Evolutionary conservation across 2,888 invertebrate genomes (phyloP), one percentile per base, ranked within the genome.

Genomic region (Eledona agricola): DNA sequence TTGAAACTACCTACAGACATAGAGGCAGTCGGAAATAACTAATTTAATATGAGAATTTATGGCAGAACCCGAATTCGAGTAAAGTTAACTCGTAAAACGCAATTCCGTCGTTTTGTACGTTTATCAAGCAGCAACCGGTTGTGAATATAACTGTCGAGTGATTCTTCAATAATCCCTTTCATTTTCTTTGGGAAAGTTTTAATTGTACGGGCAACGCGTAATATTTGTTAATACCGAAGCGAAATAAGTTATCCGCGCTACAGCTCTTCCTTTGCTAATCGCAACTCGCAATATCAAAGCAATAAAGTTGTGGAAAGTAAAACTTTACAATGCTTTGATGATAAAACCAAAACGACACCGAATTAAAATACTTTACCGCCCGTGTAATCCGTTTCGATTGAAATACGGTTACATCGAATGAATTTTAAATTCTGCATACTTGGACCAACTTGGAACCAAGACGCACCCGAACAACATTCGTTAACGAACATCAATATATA

Each of bases 401-500:
- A 69, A 70, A 69, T 66, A 66, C 65, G 64, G 69, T 66, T 66
- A 61, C 63, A 57, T 55, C 55, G 53, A 62, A 63, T 61, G 63
- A 65, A 65, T 65, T 63, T 62, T 62, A 62, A 65, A 65, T 58
- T 57, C 37, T 20, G 38, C 38, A 42, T 55, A 55, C 55, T 55
- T 55, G 37, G 51, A 43, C 31, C 28, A 53, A 47, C 11, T 34
- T 40, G 17, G 26, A 51, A 26, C 47, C 50, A 16, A 46, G 50
- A 42, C 53, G 52, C 43, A 22, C 42, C 62, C 57, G 64, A 68
- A 69, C 67, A 66, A 69, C 69, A 72, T 74, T 74, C 74, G 73
- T 73, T 75, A 75, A 75, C 73, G 75, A 75, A 75, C 75, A 75
- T 75, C 74, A 75, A 74, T 75, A 74, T 74, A 74, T 72, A 74